Base-by-base conservation (phyloP, 2,888 invertebrate genomes). In the Aphidius colemani region DNA sequence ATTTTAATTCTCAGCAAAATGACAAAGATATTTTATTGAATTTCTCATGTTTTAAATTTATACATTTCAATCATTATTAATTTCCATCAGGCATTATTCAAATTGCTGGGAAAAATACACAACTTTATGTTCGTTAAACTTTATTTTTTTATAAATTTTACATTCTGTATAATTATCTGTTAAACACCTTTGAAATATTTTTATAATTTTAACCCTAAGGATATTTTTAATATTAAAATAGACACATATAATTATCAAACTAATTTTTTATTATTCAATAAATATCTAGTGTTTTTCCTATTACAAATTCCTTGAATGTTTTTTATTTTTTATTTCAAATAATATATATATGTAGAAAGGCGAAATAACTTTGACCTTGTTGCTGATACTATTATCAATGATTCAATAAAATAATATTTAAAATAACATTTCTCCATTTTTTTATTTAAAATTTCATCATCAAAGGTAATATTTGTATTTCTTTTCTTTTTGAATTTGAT, bases 331-430 rank as follows among this genome's bases (percentile, higher is more conserved):
- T 46, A 10, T 8, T 18, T 18, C 30, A 45, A 18, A 18, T 18
- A 30, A 30, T 4, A 30, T 30, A 30, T 4, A 30, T 30, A 30
- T 30, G 30, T 5, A 30, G 5, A 30, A 30, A 30, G 30, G 30
- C 30, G 5, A 30, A 30, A 30, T 30, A 30, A 30, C 30, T 39
- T 46, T 46, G 56, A 30, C 56, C 56, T 57, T 57, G 56, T 57
- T 57, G 56, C 56, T 57, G 30, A 57, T 57, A 11, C 4, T 7
- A 57, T 46, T 57, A n/a, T 46, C 45, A 45, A 10, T n/a, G 13
- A 55, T 56, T 30, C 3, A 30, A 30, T 30, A 30, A 30, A 30
- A 30, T 30, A 30, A 30, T 30, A 30, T 30, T 30, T 30, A 30
- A 30, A 30, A 30, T 5, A 30, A 5, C 3, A 30, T 30, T 30